These are phyloP conservation scores for Podarcis lilfordi DNA, from an alignment of 2,797 vertebrate species.

Conservation along the genomic window DNA sequence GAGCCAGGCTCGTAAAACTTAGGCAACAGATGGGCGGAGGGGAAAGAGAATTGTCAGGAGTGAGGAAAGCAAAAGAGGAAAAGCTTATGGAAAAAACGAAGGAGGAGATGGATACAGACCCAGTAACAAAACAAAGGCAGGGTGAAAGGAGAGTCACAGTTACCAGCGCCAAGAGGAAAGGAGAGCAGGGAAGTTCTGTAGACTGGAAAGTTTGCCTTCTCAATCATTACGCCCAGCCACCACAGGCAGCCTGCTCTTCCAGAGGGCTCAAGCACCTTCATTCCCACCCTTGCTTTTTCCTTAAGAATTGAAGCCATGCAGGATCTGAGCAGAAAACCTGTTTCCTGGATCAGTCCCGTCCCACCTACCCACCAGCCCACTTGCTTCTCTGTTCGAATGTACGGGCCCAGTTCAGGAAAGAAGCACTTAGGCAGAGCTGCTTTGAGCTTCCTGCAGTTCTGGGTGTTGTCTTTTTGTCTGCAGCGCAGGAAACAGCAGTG, in stretches of 20 bases:
- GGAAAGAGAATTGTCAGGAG: not conserved
- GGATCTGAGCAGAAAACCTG: conserved; percentile 56
- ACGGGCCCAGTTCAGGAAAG: conserved; percentile 40
- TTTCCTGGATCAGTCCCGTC: conserved; percentile 52
- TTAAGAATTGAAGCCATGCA: not conserved
- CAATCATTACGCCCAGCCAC: not conserved
- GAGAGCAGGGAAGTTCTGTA: not conserved
- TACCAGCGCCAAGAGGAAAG: conserved; percentile 42
- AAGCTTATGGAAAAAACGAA: not conserved
- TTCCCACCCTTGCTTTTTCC: conserved; percentile 54
- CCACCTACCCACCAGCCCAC: conserved; percentile 22
- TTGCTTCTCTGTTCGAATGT: not conserved
- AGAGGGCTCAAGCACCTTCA: not conserved
- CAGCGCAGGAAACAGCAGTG: conserved; percentile 23
- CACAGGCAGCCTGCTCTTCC: not conserved
- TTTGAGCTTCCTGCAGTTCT: conserved; percentile 40
- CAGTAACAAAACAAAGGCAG: not conserved
- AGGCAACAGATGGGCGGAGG: not conserved
- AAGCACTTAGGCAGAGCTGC: not conserved
- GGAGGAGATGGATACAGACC: not conserved
- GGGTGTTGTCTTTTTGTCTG: not conserved
- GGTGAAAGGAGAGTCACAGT: conserved; percentile 1
- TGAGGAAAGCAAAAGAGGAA: not conserved
- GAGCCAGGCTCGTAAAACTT: not conserved
- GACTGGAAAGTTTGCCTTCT: not conserved